phyloP scores from a whole-genome alignment of 2,113 vertebrate species.

The Lonchura striata region DNA sequence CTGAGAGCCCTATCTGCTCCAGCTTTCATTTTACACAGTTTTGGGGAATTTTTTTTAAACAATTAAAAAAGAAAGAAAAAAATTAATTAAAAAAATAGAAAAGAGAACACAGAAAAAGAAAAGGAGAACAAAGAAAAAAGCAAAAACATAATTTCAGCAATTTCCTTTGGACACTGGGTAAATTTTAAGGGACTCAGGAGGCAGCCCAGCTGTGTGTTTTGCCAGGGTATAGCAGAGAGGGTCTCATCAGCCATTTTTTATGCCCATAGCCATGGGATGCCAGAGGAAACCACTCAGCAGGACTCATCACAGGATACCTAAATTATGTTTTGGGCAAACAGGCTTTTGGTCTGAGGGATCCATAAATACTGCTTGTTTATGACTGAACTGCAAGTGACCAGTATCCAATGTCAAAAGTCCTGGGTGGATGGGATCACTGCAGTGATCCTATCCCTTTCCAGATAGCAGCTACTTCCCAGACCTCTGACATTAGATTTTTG shows the following conservation, averaged over 20 bases:
- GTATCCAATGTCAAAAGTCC: background rate
- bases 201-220: background rate
- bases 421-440: background rate
- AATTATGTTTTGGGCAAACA: background rate
- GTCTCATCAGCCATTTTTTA: background rate
- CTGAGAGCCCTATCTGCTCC: background rate
- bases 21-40: background rate
- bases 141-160: background rate
- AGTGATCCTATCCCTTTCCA: background rate
- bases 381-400: background rate
- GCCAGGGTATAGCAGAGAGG: background rate
- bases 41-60: background rate
- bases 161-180: background rate
- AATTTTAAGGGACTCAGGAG: background rate
- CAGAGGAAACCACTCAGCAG: background rate
- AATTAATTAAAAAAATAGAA: background rate
- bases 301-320: background rate
- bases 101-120: background rate
- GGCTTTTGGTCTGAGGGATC: background rate
- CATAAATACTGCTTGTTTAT: background rate
- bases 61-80: background rate
- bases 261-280: background rate
- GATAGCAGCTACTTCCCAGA: background rate
- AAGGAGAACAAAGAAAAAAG: accelerated
- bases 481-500: background rate